Conservation (phyloP, 2,888 invertebrate species). For the Agonopterix subpropinquella region DNA sequence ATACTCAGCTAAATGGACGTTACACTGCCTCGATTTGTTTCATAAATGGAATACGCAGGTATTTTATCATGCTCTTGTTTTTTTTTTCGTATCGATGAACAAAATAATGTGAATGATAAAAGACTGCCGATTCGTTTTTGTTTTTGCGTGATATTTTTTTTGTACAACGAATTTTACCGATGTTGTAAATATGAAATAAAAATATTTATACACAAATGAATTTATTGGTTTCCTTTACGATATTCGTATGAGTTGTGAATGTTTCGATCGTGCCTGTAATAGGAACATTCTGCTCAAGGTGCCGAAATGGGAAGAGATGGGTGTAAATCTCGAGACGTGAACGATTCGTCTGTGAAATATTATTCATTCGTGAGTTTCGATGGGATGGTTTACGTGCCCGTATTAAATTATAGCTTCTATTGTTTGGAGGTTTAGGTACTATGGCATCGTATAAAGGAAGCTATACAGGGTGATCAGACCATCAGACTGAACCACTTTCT, state of each 20-base stretch:
- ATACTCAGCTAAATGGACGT: background rate
- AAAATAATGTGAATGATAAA: background rate
- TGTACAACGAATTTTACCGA: slow-evolving; percentile 33
- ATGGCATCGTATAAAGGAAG: too few species aligned
- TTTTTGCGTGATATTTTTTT: slow-evolving; percentile 10
- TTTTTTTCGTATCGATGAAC: background rate
- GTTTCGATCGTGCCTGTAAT: background rate
- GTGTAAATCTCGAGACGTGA: background rate
- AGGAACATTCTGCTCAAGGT: background rate
- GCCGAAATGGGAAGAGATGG: background rate
- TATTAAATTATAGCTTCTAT: too few species aligned
- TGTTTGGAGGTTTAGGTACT: too few species aligned
- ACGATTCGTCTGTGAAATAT: slow-evolving; percentile 3
- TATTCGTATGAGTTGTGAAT: too few species aligned
- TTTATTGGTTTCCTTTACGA: background rate
- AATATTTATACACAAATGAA: background rate
- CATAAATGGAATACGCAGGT: background rate
- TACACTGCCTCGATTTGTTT: slow-evolving; percentile 11
- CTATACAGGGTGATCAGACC: too few species aligned
- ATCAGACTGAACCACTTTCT: too few species aligned
- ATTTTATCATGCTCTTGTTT: background rate
- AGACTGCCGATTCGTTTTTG: slow-evolving; percentile 2
- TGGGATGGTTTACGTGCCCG: background rate
- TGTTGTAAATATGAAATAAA: slow-evolving; percentile 46
- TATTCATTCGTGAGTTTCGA: slow-evolving; percentile 1